phyloP scores from a whole-genome alignment of 2,888 invertebrate species.

The Hyppa rectilinea region DNA sequence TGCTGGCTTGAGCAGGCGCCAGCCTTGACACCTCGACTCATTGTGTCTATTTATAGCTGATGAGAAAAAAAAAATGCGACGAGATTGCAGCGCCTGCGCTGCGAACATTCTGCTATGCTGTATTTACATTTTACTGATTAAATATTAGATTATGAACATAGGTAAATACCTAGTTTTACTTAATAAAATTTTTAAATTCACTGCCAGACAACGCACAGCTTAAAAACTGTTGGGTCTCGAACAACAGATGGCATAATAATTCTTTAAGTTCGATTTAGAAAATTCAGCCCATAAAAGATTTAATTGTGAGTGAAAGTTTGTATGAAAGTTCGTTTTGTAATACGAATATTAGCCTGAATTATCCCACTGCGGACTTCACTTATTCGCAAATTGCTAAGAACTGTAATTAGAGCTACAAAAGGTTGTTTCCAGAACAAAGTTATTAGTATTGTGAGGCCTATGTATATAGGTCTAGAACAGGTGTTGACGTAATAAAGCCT shows the following conservation, averaged over 20 bases:
- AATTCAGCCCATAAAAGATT: too few relatives aligned
- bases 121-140: conserved; percentile 31
- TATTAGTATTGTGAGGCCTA: background rate
- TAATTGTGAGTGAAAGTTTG: too few relatives aligned
- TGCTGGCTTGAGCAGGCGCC: conserved; percentile 12
- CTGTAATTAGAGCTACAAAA: background rate
- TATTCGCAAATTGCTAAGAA: conserved; percentile 1
- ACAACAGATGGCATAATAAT: background rate
- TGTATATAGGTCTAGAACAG: background rate
- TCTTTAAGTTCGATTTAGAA: too few relatives aligned
- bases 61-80: conserved; percentile 55
- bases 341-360: too few relatives aligned
- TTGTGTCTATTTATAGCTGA: conserved; percentile 63
- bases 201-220: background rate
- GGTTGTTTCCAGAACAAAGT: background rate
- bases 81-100: conserved; percentile 46
- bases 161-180: background rate
- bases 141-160: conserved; percentile 37
- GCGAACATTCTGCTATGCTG: conserved; percentile 10
- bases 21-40: conserved; percentile 65
- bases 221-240: background rate
- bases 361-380: too few relatives aligned
- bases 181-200: background rate
- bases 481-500: conserved; percentile 7
- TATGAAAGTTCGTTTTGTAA: too few relatives aligned